Evolutionary conservation across 2,797 vertebrate species (phyloP).

Genomic region (Artibeus jamaicensis): DNA sequence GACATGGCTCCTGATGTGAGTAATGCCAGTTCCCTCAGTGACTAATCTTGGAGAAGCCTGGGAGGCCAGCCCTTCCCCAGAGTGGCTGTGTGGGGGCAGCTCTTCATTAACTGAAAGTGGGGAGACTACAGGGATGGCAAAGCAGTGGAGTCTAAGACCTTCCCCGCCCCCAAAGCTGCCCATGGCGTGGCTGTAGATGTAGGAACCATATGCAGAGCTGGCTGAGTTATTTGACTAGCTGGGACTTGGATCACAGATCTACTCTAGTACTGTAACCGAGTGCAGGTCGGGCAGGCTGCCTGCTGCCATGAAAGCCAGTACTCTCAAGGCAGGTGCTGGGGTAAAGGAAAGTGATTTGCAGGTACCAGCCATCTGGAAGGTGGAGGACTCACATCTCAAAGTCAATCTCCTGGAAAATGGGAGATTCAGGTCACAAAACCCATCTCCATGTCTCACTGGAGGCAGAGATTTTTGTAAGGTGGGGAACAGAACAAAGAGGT

Average conservation of each 20-base stretch:
- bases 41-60: background rate
- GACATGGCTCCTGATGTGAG: background rate
- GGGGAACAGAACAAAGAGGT: too few relatives aligned
- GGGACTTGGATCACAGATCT: background rate
- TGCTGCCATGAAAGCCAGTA: too few relatives aligned
- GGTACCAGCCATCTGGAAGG: too few relatives aligned
- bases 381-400: too few relatives aligned
- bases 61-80: background rate
- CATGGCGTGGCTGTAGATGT: background rate
- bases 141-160: background rate
- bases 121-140: background rate
- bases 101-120: background rate
- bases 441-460: too few relatives aligned
- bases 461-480: too few relatives aligned
- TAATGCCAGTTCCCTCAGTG: background rate
- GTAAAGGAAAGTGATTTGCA: too few relatives aligned
- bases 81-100: background rate
- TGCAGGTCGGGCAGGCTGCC: background rate
- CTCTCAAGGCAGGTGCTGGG: too few relatives aligned
- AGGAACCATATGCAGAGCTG: background rate
- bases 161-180: accelerated
- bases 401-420: too few relatives aligned
- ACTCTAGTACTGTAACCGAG: background rate
- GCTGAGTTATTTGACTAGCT: background rate
- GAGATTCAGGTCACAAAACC: too few relatives aligned